These are phyloP conservation scores for Anoplolepis gracilipes DNA, from an alignment of 1,140 invertebrate genomes.

Conservation along the genomic window DNA sequence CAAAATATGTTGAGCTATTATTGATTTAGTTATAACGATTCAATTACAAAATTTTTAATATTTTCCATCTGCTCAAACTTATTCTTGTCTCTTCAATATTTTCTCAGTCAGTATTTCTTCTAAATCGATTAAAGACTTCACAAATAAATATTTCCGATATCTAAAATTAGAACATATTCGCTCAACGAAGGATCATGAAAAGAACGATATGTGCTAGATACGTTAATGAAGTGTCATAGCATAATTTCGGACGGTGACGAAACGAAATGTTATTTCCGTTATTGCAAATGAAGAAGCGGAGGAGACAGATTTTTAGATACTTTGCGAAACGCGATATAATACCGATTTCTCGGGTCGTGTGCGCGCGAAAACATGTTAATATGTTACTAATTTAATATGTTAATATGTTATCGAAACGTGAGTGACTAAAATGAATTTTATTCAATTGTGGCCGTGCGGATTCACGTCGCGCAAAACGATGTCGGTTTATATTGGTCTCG, in stretches of 20 bases:
- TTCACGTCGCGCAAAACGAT: neutral
- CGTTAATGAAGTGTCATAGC: slow-evolving; percentile 35
- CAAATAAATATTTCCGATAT: slow-evolving; percentile 2
- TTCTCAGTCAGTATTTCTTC: neutral
- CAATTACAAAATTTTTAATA: neutral
- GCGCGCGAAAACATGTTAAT: slow-evolving; percentile 26
- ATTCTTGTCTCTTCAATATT: neutral
- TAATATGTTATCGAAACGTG: neutral
- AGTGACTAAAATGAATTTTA: slow-evolving; percentile 16
- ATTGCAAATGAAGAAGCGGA: slow-evolving; percentile 11
- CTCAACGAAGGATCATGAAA: neutral
- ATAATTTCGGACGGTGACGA: slow-evolving; percentile 17
- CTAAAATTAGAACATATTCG: slow-evolving; percentile 1
- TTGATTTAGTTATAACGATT: too few relatives aligned
- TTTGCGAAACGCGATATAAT: neutral
- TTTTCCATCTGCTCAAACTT: neutral
- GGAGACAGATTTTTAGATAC: neutral
- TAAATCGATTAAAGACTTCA: neutral
- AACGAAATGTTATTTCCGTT: slow-evolving; percentile 34
- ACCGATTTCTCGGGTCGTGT: neutral
- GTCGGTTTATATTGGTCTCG: slow-evolving; percentile 27
- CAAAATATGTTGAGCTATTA: neutral
- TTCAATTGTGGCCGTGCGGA: neutral
- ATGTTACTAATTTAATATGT: slow-evolving; percentile 11
- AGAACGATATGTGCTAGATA: neutral